phyloP scores from a whole-genome alignment of 2,888 invertebrate genomes.

The Pseudococcus viburni region DNA sequence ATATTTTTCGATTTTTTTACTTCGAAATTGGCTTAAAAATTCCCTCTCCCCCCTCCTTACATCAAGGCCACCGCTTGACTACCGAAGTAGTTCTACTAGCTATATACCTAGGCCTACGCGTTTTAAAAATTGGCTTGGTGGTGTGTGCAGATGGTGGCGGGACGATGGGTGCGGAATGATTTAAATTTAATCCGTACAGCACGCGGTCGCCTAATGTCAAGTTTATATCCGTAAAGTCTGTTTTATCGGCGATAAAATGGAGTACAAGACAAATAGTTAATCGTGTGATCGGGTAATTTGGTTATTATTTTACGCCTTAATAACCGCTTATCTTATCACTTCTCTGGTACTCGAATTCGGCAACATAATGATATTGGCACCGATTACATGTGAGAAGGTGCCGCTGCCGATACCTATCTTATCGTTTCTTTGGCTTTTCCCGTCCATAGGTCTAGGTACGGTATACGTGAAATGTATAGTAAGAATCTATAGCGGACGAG shows the following conservation, averaged over 20 bases:
- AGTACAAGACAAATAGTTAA: background rate
- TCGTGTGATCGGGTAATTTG: background rate
- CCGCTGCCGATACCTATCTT: background rate
- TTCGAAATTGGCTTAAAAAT: too few relatives aligned
- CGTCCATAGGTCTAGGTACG: background rate
- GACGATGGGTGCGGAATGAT: too few relatives aligned
- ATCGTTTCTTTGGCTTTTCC: background rate
- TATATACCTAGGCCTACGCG: too few relatives aligned
- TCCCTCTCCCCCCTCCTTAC: too few relatives aligned
- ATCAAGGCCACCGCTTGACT: too few relatives aligned
- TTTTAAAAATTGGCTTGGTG: too few relatives aligned
- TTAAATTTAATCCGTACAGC: too few relatives aligned
- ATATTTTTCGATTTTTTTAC: too few relatives aligned
- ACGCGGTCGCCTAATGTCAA: background rate
- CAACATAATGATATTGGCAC: background rate
- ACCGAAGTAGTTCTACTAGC: too few relatives aligned
- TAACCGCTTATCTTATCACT: background rate
- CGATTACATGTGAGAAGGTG: background rate
- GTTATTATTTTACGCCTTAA: constrained; percentile 1
- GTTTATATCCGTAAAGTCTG: background rate
- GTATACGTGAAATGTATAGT: background rate
- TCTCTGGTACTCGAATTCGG: background rate
- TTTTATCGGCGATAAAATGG: background rate
- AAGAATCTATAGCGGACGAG: background rate
- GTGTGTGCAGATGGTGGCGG: too few relatives aligned